Evolutionary conservation across 2,797 vertebrate genomes (phyloP), one percentile per base, ranked within the genome.

Genomic region (Acomys russatus): DNA sequence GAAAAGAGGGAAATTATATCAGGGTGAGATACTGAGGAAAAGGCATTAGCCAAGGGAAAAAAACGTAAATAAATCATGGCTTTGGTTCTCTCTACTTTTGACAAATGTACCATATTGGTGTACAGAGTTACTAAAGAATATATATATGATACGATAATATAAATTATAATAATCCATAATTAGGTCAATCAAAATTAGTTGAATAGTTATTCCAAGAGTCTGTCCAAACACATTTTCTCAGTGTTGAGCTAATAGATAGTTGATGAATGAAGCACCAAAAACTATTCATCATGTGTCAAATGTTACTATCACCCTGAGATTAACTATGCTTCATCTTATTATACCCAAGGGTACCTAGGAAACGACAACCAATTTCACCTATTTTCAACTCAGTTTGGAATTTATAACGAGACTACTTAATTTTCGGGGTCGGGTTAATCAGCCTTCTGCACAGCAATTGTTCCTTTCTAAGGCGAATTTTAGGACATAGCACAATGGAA

Each of bases 381-480:
- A 97, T 77, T 87, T 96, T 94, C 71, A 15, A 91, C 33, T 88
- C 61, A n/a, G 49, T 74, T 63, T 91, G 23, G 94, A 96, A 83
- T 94, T 68, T 63, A 49, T 64, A 93, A 84, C 85, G n/a, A 88
- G 51, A 90, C 7, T 80, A 91, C 15, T 61, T 38, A 82, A 9
- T 64, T 90, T 68, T 74, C 93, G 90, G 71, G 83, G 3, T 88
- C 25, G 77, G 76, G 23, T 86, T 82, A 89, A 88, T 88, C 71
- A 91, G 30, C 35, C 25, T 54, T 91, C 18, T 80, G 11, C 14
- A 84, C 14, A 64, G 10, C 30, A 63, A 30, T 44, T 78, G 9
- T 91, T 79, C 61, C 17, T 86, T 93, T 83, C n/a, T 91, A 76
- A 93, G n/a, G 71, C 64, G 44, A 79, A 84, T 70, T 77, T 92